These are phyloP conservation scores for Protaetia brevitarsis DNA, from an alignment of 1,140 invertebrate species.

Conservation along the genomic window DNA sequence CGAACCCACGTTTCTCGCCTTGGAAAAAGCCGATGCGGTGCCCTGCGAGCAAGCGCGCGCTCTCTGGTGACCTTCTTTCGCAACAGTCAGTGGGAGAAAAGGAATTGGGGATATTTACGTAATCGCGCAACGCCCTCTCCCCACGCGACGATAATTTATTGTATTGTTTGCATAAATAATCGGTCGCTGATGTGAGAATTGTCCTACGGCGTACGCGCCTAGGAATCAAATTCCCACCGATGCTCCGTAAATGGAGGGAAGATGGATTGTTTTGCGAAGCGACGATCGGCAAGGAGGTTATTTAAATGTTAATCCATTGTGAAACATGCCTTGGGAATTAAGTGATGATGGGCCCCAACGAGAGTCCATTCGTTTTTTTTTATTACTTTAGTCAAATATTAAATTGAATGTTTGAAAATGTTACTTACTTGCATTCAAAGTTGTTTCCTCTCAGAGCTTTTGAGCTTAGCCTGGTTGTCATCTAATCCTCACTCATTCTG, in stretches of 20 bases:
- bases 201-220: neutral
- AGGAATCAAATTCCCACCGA: neutral
- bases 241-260: neutral
- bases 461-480: too few relatives aligned
- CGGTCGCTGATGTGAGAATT: neutral
- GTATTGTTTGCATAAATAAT: slow-evolving; percentile 17
- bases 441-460: too few relatives aligned
- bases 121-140: neutral
- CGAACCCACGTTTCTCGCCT: neutral
- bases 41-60: too few relatives aligned
- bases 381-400: too few relatives aligned
- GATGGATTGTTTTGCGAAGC: neutral
- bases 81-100: too few relatives aligned
- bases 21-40: too few relatives aligned
- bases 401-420: too few relatives aligned
- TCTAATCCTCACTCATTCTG: too few relatives aligned
- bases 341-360: too few relatives aligned
- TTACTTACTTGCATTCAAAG: too few relatives aligned
- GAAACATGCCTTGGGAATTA: neutral
- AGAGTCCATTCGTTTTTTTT: too few relatives aligned
- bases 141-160: neutral
- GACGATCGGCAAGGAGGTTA: neutral
- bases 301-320: slow-evolving; percentile 4
- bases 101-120: slow-evolving; percentile 1
- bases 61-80: too few relatives aligned